A percentile compares a stretch with the other conserved stretches of the same genome.
These are phyloP conservation scores for Matsumyia berberina DNA, from an alignment of 2,888 invertebrate species.

Conservation along the genomic window DNA sequence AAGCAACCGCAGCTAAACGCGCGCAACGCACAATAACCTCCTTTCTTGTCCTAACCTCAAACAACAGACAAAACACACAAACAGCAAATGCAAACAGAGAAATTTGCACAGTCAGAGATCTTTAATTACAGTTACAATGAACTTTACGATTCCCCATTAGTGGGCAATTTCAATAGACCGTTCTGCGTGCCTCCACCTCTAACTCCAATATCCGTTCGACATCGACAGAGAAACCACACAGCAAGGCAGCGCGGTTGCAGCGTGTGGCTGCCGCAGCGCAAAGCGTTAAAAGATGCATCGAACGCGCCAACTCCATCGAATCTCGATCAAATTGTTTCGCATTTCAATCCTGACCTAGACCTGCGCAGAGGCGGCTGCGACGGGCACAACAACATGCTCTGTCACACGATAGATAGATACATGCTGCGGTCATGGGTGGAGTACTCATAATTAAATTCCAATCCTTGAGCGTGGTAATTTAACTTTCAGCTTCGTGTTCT, in stretches of 20 bases:
- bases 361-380: slow-evolving; percentile 31
- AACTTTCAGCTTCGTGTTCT: slow-evolving; percentile 38
- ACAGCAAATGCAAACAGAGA: slow-evolving; percentile 64
- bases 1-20: slow-evolving; percentile 56
- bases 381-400: slow-evolving; percentile 32
- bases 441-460: slow-evolving; percentile 75
- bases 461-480: slow-evolving; percentile 52
- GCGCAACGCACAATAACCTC: slow-evolving; percentile 73
- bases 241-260: slow-evolving; percentile 25
- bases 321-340: slow-evolving; percentile 72
- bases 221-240: slow-evolving; percentile 40
- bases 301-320: slow-evolving; percentile 54
- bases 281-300: slow-evolving; percentile 52
- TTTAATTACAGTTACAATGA: slow-evolving; percentile 76
- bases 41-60: slow-evolving; percentile 73
- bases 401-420: slow-evolving; percentile 66
- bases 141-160: slow-evolving; percentile 75
- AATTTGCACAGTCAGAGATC: slow-evolving; percentile 73
- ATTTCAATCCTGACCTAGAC: slow-evolving; percentile 75
- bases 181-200: slow-evolving; percentile 44
- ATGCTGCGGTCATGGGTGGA: slow-evolving; percentile 68
- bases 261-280: slow-evolving; percentile 24
- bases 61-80: slow-evolving; percentile 18
- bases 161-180: slow-evolving; percentile 68
- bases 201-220: slow-evolving; percentile 56